A percentile compares a stretch with the other conserved stretches of the same genome.
Evolutionary conservation across 2,113 vertebrate genomes (phyloP).

Genomic region (Microtus richardsoni): DNA sequence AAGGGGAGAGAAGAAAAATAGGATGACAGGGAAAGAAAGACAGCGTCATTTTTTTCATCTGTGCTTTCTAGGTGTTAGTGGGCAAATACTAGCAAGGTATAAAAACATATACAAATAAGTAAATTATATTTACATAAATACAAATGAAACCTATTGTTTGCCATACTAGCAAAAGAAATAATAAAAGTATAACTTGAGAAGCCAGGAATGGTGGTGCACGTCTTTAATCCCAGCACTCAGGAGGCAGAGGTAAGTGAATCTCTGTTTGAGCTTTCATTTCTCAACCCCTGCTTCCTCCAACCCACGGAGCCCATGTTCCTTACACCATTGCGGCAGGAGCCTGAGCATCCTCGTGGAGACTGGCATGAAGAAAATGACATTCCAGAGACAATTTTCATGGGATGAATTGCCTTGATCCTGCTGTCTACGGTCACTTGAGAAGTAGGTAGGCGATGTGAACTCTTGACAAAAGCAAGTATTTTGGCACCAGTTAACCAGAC

Average conservation of each 20-base stretch:
- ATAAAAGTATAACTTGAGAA: background rate
- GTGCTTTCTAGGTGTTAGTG: background rate
- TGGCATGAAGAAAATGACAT: background rate
- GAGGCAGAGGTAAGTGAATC: background rate
- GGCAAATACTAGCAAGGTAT: background rate
- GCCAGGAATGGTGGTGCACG: background rate
- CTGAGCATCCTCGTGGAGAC: too few species aligned
- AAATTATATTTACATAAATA: background rate
- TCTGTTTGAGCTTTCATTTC: background rate
- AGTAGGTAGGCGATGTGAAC: background rate
- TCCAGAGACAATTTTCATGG: background rate
- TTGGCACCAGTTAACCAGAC: background rate
- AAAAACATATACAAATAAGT: background rate
- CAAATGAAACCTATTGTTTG: background rate
- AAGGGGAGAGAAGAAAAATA: background rate
- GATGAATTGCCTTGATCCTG: background rate
- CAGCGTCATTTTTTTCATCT: too few species aligned
- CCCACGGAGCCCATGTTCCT: too few species aligned
- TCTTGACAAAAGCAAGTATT: slow-evolving; percentile 1
- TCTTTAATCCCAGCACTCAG: background rate
- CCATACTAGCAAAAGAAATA: background rate
- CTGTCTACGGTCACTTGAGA: slow-evolving; percentile 40
- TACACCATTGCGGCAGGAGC: background rate
- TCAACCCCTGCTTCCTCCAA: too few species aligned
- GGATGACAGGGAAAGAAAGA: background rate